phyloP scores from a whole-genome alignment of 1,140 invertebrate genomes.

The Leptinotarsa texana region DNA sequence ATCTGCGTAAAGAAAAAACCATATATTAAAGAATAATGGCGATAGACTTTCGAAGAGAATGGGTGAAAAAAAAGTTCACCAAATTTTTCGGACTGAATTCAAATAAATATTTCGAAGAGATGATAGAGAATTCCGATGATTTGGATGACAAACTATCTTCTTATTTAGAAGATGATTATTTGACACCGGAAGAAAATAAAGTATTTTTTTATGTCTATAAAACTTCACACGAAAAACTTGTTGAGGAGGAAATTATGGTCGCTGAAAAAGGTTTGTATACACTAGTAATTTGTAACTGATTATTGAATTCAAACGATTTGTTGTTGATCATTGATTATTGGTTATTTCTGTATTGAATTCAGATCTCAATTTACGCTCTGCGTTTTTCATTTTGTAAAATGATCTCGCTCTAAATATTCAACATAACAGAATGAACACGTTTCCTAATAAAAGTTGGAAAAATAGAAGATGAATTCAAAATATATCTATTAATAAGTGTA shows the following conservation, averaged over 20 bases:
- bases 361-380: too few species aligned
- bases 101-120: constrained; percentile 54
- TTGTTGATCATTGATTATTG: constrained; percentile 1
- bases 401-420: too few species aligned
- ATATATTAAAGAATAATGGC: constrained; percentile 25
- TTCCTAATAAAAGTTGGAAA: too few species aligned
- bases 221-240: constrained; percentile 56
- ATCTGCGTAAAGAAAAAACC: too few species aligned
- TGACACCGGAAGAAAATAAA: constrained; percentile 46
- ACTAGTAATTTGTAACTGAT: neutral
- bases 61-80: constrained; percentile 56
- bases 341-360: neutral
- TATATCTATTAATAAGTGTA: too few species aligned
- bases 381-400: too few species aligned
- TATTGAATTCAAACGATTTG: constrained; percentile 28
- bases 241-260: constrained; percentile 57
- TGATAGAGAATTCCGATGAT: constrained; percentile 54
- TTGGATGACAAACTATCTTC: constrained; percentile 53
- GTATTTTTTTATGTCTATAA: constrained; percentile 56
- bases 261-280: constrained; percentile 20
- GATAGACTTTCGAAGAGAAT: constrained; percentile 55
- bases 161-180: constrained; percentile 54
- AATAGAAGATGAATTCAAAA: too few species aligned
- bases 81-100: constrained; percentile 53
- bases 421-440: too few species aligned